These are phyloP conservation scores for Nerophis lumbriciformis DNA, from an alignment of 2,113 vertebrate genomes.

Conservation along the genomic window DNA sequence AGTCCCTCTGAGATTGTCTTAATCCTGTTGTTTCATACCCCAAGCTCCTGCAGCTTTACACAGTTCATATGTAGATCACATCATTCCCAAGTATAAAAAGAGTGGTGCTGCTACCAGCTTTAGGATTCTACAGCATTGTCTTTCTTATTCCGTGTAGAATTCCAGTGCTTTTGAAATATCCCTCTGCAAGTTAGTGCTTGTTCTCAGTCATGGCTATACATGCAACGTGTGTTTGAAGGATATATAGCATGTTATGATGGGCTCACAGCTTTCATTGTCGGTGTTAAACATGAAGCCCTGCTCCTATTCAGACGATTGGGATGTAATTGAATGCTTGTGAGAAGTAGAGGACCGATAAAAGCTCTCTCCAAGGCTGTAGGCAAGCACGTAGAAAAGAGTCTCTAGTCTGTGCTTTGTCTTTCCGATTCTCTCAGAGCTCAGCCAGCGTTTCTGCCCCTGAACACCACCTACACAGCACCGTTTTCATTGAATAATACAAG, in stretches of 20 bases:
- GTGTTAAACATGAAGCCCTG: slow-evolving; percentile 26
- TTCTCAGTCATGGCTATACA: slow-evolving; percentile 6
- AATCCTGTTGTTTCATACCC: slow-evolving; percentile 41
- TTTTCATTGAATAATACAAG: slow-evolving; percentile 49
- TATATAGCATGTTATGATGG: slow-evolving; percentile 6
- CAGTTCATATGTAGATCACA: slow-evolving; percentile 49
- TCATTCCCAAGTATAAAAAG: slow-evolving; percentile 29
- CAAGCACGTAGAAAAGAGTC: slow-evolving; percentile 27
- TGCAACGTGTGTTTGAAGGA: slow-evolving; percentile 8
- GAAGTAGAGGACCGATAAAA: slow-evolving; percentile 46
- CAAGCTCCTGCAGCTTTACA: slow-evolving; percentile 21
- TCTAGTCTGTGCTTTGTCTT: slow-evolving; percentile 47
- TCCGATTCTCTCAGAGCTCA: slow-evolving; percentile 30
- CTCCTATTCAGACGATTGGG: slow-evolving; percentile 28
- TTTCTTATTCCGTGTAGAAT: background rate
- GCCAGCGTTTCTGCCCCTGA: slow-evolving; percentile 23
- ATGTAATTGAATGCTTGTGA: slow-evolving; percentile 36
- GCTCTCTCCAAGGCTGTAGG: slow-evolving; percentile 26
- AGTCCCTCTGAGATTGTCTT: slow-evolving; percentile 35
- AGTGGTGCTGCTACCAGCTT: slow-evolving; percentile 21
- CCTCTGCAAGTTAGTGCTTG: background rate
- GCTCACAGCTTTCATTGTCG: slow-evolving; percentile 1
- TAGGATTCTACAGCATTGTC: slow-evolving; percentile 8
- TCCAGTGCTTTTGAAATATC: background rate
- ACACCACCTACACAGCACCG: slow-evolving; percentile 28